A percentile compares a stretch with the other conserved stretches of the same genome.
Conservation (phyloP, 2,888 invertebrate species). For the Tipula confusa region DNA sequence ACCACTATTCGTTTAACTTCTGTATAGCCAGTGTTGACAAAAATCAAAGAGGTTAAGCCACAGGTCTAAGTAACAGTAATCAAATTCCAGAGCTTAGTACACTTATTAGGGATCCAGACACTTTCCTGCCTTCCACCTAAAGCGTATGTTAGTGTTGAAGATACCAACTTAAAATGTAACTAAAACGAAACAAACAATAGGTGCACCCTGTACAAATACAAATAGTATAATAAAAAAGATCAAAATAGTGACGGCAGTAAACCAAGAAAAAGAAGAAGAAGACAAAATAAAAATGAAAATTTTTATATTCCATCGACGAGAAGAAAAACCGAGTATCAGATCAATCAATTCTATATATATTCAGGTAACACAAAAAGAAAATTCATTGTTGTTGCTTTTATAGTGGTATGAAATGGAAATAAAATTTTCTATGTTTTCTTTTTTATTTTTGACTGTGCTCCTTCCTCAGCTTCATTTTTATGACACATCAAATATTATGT, state of each 20-base stretch:
- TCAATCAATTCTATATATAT: conserved; percentile 6
- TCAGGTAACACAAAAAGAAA: background rate
- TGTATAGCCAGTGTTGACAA: too few relatives aligned
- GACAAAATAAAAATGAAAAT: background rate
- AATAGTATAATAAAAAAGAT: background rate
- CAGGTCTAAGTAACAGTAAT: too few relatives aligned
- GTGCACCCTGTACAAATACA: too few relatives aligned
- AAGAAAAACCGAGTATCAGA: conserved; percentile 25
- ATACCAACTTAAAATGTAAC: too few relatives aligned
- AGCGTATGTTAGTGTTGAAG: too few relatives aligned
- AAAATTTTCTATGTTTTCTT: background rate
- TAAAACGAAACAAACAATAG: too few relatives aligned
- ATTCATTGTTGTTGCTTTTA: background rate
- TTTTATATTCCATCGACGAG: background rate
- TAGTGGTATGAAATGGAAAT: background rate
- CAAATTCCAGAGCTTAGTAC: too few relatives aligned
- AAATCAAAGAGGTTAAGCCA: too few relatives aligned
- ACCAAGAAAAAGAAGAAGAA: background rate
- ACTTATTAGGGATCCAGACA: too few relatives aligned
- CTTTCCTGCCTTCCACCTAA: too few relatives aligned
- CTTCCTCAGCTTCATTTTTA: background rate
- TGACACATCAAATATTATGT: conserved; percentile 12
- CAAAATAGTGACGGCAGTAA: background rate
- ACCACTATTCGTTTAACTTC: too few relatives aligned
- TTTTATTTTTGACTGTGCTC: too few relatives aligned